Evolutionary conservation across 2,113 vertebrate species (phyloP).

Genomic region (Gallinago paraguaiae): DNA sequence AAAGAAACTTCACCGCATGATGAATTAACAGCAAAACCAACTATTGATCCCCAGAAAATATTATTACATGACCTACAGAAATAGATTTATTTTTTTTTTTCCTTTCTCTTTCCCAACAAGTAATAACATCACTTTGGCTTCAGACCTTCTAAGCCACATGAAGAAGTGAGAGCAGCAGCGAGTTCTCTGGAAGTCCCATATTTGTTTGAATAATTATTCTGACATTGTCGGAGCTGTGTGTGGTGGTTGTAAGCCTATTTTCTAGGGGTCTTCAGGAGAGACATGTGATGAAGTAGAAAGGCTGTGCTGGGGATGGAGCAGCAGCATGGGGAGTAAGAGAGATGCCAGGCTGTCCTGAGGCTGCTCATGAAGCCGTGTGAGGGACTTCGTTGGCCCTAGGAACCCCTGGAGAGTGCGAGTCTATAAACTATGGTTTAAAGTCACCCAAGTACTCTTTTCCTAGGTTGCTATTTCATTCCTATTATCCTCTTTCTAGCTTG

Average conservation of each 20-base stretch:
- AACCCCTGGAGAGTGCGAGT: neutral
- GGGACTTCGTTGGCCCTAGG: neutral
- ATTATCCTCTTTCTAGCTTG: neutral
- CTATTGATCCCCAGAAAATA: neutral
- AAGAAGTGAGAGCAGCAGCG: neutral
- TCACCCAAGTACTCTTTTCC: neutral
- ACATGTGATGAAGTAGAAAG: rapidly evolving
- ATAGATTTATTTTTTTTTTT: neutral
- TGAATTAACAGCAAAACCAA: neutral
- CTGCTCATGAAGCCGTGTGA: neutral
- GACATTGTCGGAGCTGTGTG: neutral
- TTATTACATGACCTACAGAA: neutral
- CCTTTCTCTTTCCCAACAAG: neutral
- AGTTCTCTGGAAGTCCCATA: neutral
- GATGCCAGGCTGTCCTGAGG: neutral
- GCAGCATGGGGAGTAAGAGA: neutral
- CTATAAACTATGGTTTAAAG: neutral
- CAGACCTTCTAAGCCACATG: neutral
- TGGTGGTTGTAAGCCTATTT: neutral
- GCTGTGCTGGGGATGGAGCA: neutral
- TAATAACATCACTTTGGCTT: neutral
- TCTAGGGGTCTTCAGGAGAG: neutral
- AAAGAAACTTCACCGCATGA: neutral
- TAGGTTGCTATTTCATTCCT: neutral
- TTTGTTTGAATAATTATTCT: neutral